phyloP scores from a whole-genome alignment of 2,888 invertebrate genomes.

The Folsomia candida region DNA sequence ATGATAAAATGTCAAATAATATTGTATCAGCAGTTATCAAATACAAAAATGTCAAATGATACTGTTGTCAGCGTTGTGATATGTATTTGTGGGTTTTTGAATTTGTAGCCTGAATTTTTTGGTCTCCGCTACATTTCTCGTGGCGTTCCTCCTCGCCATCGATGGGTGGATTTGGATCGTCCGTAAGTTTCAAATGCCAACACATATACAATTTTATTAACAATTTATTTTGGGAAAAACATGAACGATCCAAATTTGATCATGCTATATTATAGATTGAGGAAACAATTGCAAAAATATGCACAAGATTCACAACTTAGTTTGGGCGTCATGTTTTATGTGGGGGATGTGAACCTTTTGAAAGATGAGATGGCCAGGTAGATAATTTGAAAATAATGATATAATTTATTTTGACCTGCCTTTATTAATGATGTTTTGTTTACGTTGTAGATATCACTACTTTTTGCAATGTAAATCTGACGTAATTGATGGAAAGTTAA shows the following conservation, averaged over 20 bases:
- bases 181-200: too few species aligned
- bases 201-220: too few species aligned
- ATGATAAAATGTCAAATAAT: too few species aligned
- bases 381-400: slow-evolving; percentile 13
- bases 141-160: slow-evolving; percentile 58
- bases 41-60: too few species aligned
- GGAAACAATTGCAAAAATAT: slow-evolving; percentile 90
- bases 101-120: slow-evolving; percentile 77
- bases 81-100: too few species aligned
- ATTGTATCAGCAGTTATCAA: too few species aligned
- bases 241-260: too few species aligned
- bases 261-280: too few species aligned
- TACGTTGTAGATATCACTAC: slow-evolving; percentile 85
- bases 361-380: slow-evolving; percentile 88
- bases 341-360: slow-evolving; percentile 80
- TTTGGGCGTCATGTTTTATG: slow-evolving; percentile 91
- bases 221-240: too few species aligned
- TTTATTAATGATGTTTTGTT: neutral
- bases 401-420: neutral
- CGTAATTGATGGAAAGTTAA: slow-evolving; percentile 86
- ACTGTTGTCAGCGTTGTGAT: too few species aligned
- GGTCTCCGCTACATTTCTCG: slow-evolving; percentile 72
- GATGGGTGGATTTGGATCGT: slow-evolving; percentile 92
- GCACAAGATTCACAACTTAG: slow-evolving; percentile 81
- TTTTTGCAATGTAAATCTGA: slow-evolving; percentile 93